phyloP scores from a whole-genome alignment of 2,113 vertebrate genomes.

The Atractosteus spatula region DNA sequence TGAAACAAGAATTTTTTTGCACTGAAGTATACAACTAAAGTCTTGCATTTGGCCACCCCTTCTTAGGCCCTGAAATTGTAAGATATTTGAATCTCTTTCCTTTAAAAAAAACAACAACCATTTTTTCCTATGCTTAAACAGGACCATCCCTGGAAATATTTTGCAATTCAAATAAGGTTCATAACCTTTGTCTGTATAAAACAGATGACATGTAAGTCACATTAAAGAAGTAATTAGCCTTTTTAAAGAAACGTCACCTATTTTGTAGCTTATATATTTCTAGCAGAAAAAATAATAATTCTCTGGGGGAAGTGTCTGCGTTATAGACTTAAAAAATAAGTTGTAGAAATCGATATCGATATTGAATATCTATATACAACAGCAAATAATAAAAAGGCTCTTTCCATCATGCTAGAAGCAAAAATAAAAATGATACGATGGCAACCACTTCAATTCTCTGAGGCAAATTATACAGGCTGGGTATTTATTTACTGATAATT shows the following conservation, averaged over 20 bases:
- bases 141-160: no score
- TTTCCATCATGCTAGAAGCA: conserved; percentile 17
- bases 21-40: no score
- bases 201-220: no score
- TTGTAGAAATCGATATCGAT: not conserved
- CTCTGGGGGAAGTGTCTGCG: not conserved
- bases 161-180: no score
- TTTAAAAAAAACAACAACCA: no score
- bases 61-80: no score
- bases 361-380: not conserved
- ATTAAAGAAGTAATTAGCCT: not conserved
- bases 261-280: not conserved
- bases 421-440: conserved; percentile 47
- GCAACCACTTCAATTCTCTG: conserved; percentile 31
- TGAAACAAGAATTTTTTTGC: no score
- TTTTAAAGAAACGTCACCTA: not conserved
- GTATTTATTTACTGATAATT: conserved; percentile 50
- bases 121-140: no score
- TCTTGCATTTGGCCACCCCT: no score
- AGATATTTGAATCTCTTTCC: no score
- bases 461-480: conserved; percentile 41
- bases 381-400: not conserved
- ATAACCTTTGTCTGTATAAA: no score
- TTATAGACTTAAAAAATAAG: not conserved
- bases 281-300: not conserved